A percentile compares a stretch with the other conserved stretches of the same genome.
Conservation (phyloP, 2,113 vertebrate genomes). For the zebrafish (Danio rerio) region GRCz12tu NC_133195.1:265001-265500, state of each 20-base stretch:
- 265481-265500: no score
- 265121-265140: constrained; percentile 88
- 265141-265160: constrained; percentile 77
- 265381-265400: no score
- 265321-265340: constrained; percentile 75
- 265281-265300: constrained; percentile 77
- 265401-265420: no score
- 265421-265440: no score
- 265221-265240: constrained; percentile 71
- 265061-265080: constrained; percentile 85
- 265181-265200: background rate
- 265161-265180: background rate
- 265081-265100: constrained; percentile 90
- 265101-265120: constrained; percentile 86
- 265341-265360: constrained; percentile 75
- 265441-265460: no score
- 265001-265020: constrained; percentile 94
- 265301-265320: constrained; percentile 69
- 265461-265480: no score
- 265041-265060: constrained; percentile 80
- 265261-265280: constrained; percentile 73
- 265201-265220: background rate
- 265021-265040: constrained; percentile 91
- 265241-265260: constrained; percentile 82
- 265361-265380: no score